Base-by-base conservation (phyloP, 2,797 vertebrate genomes). In the Paguma larvata region DNA sequence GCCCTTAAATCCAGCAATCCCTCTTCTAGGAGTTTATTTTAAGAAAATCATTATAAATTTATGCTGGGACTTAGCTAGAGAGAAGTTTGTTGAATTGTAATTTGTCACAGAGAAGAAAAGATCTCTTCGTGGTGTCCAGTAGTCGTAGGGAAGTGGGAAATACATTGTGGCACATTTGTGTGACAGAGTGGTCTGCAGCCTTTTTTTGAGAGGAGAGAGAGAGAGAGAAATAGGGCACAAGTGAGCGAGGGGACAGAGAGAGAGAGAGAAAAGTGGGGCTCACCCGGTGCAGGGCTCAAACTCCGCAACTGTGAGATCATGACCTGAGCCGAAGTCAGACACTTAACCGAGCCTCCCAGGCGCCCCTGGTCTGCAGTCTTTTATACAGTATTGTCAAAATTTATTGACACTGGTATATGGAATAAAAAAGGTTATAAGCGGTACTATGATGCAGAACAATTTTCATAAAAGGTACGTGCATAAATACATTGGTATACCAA, bases 1-100 rank as follows among this genome's bases (percentile, higher is more conserved):
- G 51, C 10, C 6, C 16, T 86, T 82, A 53, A 83, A 34, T 25
- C n/a, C 27, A 82, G n/a, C 46, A 72, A 34, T 68, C 85, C 59
- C 44, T 94, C 72, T 95, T 91, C 80, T 41, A 30, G 18, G 48
- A 96, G 34, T 85, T 91, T 78, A 68, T 91, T 97, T 85, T 79
- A 79, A 88, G 85, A 51, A 89, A 80, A 93, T 70, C 56, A 38
- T 95, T 91, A 65, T 48, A 78, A 72, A 96, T 68, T 56, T 78
- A 79, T 84, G 70, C 62, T 27, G 44, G 86, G 68, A 91, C 44
- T 89, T 95, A 90, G 79, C 68, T 70, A 48, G 34, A 70, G 87
- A 72, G 62, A 89, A 93, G 59, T 95, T 89, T 59, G 30, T 48
- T 59, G 73, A 93, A 46, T 44, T 34, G 21, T 51, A 44, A 79